Conservation (phyloP, 2,888 invertebrate species). For the Helicoverpa assulta region DNA sequence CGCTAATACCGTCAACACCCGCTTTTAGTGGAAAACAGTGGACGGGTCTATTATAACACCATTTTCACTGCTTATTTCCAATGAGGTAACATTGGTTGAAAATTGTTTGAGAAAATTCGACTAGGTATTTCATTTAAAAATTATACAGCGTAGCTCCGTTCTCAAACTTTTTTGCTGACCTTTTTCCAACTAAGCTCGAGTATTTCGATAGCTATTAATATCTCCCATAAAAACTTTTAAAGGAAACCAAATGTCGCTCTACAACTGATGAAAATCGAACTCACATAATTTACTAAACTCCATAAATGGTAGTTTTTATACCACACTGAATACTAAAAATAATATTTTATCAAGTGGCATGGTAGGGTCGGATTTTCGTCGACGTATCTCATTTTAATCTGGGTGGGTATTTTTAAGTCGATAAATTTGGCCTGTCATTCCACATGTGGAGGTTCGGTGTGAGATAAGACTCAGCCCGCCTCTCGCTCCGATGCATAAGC, state of each 20-base stretch:
- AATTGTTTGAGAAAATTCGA: too few species aligned
- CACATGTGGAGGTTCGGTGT: constrained; percentile 83
- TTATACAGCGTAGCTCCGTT: too few species aligned
- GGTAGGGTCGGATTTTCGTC: constrained; percentile 71
- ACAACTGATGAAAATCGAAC: constrained; percentile 60
- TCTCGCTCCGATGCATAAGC: constrained; percentile 76
- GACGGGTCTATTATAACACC: not conserved
- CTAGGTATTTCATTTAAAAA: too few species aligned
- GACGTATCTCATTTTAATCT: constrained; percentile 86
- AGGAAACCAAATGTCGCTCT: constrained; percentile 59
- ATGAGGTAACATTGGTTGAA: too few species aligned
- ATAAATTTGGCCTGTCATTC: constrained; percentile 88
- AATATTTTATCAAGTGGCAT: constrained; percentile 77
- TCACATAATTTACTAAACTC: constrained; percentile 65
- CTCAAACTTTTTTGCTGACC: not conserved
- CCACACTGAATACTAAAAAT: constrained; percentile 71
- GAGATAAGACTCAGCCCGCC: constrained; percentile 84
- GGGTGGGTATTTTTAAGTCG: constrained; percentile 87
- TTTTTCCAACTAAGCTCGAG: constrained; percentile 16
- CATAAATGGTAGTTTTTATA: constrained; percentile 62
- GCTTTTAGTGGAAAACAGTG: not conserved
- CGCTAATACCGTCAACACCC: not conserved
- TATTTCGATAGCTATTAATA: constrained; percentile 29
- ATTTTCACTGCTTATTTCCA: not conserved
- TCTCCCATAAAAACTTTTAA: constrained; percentile 33